Evolutionary conservation across 1,140 invertebrate species (phyloP), one percentile per base, ranked within the genome.

Genomic region (Babylonia areolata): DNA sequence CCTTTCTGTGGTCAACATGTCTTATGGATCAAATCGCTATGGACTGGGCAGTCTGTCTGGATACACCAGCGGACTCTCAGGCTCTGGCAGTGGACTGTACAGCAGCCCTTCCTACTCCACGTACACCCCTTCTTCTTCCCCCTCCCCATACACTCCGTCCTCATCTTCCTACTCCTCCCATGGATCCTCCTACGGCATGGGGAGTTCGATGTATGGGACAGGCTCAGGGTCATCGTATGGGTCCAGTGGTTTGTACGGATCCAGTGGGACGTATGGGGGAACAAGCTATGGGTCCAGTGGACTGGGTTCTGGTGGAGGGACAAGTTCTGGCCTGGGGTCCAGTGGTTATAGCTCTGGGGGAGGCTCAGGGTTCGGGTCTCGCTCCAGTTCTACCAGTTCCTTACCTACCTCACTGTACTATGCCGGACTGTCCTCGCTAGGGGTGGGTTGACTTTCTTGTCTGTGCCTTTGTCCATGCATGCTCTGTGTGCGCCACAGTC

Each of bases 321-420:
- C 40, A 15, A 28, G 78, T 31, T 80, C 78, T 9, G 78, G 42
- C 5, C 46, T 80, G 78, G 78, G 78, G 15, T 80, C 78, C 37
- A 84, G 82, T 42, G 64, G 82, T 17, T 84, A 84, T n/a, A 69
- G 82, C n/a, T 84, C 82, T 37, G 69, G 46, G 51, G 51, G 82
- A 28, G 58, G 58, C 6, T 84, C 82, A 6, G 39, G 39, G 20
- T 40, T 84, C 31, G 69, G 82, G 31, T 84, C 82, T 9, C 82
- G 82, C 39, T 84, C 82, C 35, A 84, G 82, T n/a, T 84, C 82
- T 6, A 84, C 82, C 20, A 84, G 82, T 20, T 84, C 82, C n/a
- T 73, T 84, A 33, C 82, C 82, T 46, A 84, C 82, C 82, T 84
- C 82, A 17, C 39, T 69, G 6, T 84, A 84, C 69, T 75, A 84